phyloP scores from a whole-genome alignment of 2,888 invertebrate species.

The Palloptera scutellata region DNA sequence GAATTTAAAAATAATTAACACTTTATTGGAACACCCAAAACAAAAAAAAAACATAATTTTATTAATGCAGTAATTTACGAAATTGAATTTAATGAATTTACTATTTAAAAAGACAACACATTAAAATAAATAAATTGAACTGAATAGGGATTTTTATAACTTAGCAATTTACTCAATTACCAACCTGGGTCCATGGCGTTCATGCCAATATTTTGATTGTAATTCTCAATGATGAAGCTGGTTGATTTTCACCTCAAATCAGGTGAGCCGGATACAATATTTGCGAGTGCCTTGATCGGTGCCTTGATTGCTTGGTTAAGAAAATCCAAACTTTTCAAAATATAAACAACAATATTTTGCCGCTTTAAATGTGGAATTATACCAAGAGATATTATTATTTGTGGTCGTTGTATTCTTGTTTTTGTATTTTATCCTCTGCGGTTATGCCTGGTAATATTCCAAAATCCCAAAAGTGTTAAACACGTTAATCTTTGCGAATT shows the following conservation, averaged over 20 bases:
- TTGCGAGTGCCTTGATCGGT: too few species aligned
- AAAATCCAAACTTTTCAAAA: too few species aligned
- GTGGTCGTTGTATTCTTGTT: too few species aligned
- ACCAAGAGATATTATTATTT: too few species aligned
- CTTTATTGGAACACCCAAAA: conserved; percentile 6
- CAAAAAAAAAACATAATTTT: not conserved
- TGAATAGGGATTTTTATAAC: not conserved
- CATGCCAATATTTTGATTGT: conserved; percentile 35
- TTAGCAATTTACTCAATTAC: conserved; percentile 12
- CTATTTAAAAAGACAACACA: not conserved
- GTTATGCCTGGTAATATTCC: conserved; percentile 4
- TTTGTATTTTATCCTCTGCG: not conserved
- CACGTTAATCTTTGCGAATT: conserved; percentile 22
- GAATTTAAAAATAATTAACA: conserved; percentile 19
- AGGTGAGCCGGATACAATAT: not conserved
- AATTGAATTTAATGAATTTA: not conserved
- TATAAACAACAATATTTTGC: too few species aligned
- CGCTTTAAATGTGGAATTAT: too few species aligned
- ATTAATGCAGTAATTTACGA: not conserved
- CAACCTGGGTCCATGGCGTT: conserved; percentile 42
- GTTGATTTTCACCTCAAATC: conserved; percentile 16
- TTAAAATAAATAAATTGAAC: not conserved
- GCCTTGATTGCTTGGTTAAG: too few species aligned
- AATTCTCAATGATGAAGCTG: conserved; percentile 41
- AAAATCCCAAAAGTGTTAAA: conserved; percentile 14